Percentiles rank a stretch among this genome's conserved stretches.
These are phyloP conservation scores for Orcinus orca DNA, from an alignment of 2,113 vertebrate genomes.

Conservation along the genomic window DNA sequence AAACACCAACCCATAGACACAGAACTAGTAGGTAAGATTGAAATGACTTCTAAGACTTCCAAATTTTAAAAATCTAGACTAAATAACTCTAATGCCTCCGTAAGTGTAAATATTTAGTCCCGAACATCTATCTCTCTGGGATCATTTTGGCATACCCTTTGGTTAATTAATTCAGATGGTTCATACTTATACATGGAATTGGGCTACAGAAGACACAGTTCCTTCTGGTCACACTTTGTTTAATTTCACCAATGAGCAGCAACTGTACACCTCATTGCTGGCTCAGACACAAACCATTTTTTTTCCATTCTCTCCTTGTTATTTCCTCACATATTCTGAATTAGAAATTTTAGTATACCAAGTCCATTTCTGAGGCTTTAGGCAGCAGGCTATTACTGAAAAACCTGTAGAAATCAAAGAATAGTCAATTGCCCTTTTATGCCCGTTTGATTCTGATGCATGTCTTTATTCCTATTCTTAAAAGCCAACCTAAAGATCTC, in stretches of 20 bases:
- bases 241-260: not conserved
- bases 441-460: slow-evolving; percentile 33
- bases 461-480: slow-evolving; percentile 51
- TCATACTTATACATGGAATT: not conserved
- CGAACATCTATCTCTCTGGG: not conserved
- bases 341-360: not conserved
- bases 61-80: not conserved
- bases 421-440: not conserved
- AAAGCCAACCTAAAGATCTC: slow-evolving; percentile 56
- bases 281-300: not conserved
- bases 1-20: not conserved
- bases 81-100: not conserved
- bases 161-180: not conserved
- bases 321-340: not conserved
- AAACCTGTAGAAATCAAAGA: not conserved
- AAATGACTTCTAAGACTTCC: not conserved
- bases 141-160: not conserved
- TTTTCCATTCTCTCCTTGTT: not conserved
- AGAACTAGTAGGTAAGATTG: not conserved
- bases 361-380: not conserved
- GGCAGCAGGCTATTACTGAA: not conserved
- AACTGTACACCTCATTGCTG: not conserved
- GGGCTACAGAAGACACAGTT: not conserved
- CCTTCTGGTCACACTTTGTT: not conserved
- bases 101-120: not conserved